A percentile compares a stretch with the other conserved stretches of the same genome.
These are phyloP conservation scores for Clarias platycephalus DNA, from an alignment of 2,797 vertebrate species.

Conservation along the genomic window DNA sequence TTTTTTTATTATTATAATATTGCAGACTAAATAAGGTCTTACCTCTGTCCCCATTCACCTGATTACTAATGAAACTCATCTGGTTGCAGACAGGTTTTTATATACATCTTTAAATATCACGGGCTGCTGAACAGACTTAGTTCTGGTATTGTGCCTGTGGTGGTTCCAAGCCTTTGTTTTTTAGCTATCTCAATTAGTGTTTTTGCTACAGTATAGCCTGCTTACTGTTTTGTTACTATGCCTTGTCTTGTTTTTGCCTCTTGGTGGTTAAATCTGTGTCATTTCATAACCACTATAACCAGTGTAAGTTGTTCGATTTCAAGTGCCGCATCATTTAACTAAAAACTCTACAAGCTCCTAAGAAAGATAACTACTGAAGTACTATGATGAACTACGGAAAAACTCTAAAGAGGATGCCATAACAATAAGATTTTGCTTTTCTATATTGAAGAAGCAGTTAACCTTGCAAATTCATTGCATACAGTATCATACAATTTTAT, in stretches of 20 bases:
- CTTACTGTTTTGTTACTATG: not conserved
- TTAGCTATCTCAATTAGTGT: not conserved
- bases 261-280: constrained; percentile 4
- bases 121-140: not conserved
- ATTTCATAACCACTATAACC: not conserved
- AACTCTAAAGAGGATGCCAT: not conserved
- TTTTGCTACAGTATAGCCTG: not conserved
- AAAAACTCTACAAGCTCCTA: not conserved
- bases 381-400: not conserved
- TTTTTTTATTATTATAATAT: not conserved
- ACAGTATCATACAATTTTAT: no score
- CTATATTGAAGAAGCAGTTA: not conserved
- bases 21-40: not conserved
- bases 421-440: not conserved
- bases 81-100: not conserved
- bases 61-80: not conserved
- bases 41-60: not conserved
- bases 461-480: not conserved
- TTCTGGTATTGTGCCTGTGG: not conserved
- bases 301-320: not conserved
- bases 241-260: not conserved
- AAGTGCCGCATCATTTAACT: no score
- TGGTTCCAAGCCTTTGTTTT: not conserved
- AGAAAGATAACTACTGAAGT: not conserved
- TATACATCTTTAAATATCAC: not conserved